Evolutionary conservation across 2,797 vertebrate genomes (phyloP).

Genomic region (Bucorvus abyssinicus): DNA sequence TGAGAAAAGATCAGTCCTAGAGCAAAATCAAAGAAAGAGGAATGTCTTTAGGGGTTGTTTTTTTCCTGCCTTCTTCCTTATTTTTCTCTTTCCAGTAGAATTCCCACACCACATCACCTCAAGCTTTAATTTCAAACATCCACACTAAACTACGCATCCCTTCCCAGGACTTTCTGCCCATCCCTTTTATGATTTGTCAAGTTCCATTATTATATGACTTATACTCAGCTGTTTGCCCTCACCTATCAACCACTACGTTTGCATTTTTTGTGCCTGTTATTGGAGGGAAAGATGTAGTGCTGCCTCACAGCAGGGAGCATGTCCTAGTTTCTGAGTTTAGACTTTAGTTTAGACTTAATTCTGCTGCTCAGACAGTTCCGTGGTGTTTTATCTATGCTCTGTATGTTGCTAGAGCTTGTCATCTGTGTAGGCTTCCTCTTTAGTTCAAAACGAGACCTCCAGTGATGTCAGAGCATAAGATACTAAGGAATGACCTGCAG

Average conservation of each 20-base stretch:
- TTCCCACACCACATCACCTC: background rate
- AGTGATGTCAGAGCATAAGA: background rate
- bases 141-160: background rate
- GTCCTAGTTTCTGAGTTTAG: background rate
- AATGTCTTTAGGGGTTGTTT: background rate
- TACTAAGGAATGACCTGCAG: background rate
- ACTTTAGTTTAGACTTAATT: background rate
- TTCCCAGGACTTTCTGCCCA: background rate
- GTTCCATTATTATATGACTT: background rate
- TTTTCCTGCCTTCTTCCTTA: background rate
- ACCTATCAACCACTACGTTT: background rate
- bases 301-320: background rate
- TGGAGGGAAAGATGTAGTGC: background rate
- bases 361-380: background rate
- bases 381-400: background rate
- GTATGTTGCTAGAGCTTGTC: background rate
- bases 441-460: background rate
- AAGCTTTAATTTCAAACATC: background rate
- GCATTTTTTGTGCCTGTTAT: background rate
- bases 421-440: background rate
- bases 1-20: conserved; percentile 42
- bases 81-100: background rate
- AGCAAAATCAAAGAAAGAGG: conserved; percentile 26
- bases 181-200: background rate
- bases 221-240: background rate